A percentile compares a stretch with the other conserved stretches of the same genome.
These are phyloP conservation scores for Trichonephila clavata DNA, from an alignment of 1,140 invertebrate species.

Conservation along the genomic window DNA sequence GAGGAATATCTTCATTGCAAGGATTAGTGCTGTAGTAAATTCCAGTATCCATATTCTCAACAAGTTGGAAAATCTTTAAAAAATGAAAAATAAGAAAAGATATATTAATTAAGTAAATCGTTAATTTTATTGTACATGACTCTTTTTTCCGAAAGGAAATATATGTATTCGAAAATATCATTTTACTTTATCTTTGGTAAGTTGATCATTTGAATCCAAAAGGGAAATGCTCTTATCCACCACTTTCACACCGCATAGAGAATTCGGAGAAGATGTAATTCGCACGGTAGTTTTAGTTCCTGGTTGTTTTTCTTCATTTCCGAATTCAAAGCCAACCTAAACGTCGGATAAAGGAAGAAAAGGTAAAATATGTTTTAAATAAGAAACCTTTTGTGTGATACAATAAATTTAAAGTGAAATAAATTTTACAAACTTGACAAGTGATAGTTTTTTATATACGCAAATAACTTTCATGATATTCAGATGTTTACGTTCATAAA, in stretches of 20 bases:
- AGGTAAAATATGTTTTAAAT: not conserved
- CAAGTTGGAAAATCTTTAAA: constrained; percentile 49
- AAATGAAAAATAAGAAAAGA: not conserved
- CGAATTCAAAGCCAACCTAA: constrained; percentile 82
- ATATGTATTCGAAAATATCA: not conserved
- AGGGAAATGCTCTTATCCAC: constrained; percentile 85
- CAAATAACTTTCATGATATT: too few species aligned
- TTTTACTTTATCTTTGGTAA: constrained; percentile 60
- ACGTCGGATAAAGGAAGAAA: not conserved
- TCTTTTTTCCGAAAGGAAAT: not conserved
- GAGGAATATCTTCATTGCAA: constrained; percentile 46
- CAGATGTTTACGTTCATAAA: too few species aligned
- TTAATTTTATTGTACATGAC: not conserved
- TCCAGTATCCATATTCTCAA: constrained; percentile 28
- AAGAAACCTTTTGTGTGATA: too few species aligned
- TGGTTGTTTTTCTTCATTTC: constrained; percentile 81
- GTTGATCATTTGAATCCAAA: constrained; percentile 80
- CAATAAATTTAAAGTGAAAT: too few species aligned
- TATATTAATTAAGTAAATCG: not conserved
- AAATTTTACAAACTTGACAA: too few species aligned
- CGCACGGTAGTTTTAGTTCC: constrained; percentile 82
- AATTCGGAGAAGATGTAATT: constrained; percentile 83
- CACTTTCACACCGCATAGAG: constrained; percentile 84
- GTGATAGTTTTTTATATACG: too few species aligned
- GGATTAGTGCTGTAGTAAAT: constrained; percentile 40